Evolutionary conservation across 2,888 invertebrate genomes (phyloP), one percentile per base, ranked within the genome.

Genomic region (Cephus rjabovi): DNA sequence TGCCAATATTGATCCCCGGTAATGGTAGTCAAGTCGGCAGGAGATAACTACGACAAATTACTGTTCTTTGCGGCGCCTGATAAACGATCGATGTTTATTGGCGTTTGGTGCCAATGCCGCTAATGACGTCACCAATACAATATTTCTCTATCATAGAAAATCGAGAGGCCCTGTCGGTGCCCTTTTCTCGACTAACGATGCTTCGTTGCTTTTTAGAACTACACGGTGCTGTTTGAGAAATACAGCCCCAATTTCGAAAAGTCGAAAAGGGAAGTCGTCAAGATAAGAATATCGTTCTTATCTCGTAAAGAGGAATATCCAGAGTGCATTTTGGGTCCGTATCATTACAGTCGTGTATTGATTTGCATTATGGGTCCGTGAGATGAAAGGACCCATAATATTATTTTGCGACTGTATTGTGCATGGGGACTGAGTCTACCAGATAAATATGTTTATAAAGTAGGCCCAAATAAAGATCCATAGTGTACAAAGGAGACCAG

Each of bases 1-100:
- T 81, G 84, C 85, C 85, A 87, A 86, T 86, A 84, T 87, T 86
- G 85, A 88, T 87, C 84, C 84, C 81, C 81, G 76, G 74, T 79
- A 75, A 77, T 79, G 79, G 82, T 75, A 78, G 78, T 69, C 40
- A 80, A 75, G 37, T 75, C 73, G 79, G 77, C 80, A 80, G 76
- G 73, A 73, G 83, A 87, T 86, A 86, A 75, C 81, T 34, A 75
- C 79, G 81, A 85, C 85, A 85, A 86, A 87, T 85, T 86, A 83
- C 80, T 77, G 80, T 81, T 80, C 79, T 82, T 77, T 81, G 78
- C 80, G 76, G 79, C 70, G 79, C 31, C 80, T 76, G 86, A 85
- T 85, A 86, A 79, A 68, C 76, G 81, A 82, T 83, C 84, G 77
- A 77, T 79, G 81, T 79, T 84, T 83, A 84, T 84, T 82, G 80